A percentile compares a stretch with the other conserved stretches of the same genome.
Evolutionary conservation across 2,113 vertebrate genomes (phyloP).

Genomic region (Tiliqua scincoides): DNA sequence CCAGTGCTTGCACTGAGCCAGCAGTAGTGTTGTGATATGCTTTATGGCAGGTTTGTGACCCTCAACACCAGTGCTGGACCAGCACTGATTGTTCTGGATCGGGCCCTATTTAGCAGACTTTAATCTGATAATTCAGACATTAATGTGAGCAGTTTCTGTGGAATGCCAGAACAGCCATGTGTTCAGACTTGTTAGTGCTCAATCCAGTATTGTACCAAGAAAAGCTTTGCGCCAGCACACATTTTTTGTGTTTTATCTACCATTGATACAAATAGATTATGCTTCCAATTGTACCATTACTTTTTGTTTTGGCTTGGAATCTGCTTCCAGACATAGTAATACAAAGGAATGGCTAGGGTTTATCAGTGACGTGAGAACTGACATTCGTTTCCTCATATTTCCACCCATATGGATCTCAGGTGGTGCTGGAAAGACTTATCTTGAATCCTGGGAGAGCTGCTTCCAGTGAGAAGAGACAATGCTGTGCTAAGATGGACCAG

Average conservation of each 20-base stretch:
- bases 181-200: not conserved
- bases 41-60: no score
- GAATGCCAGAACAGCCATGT: not conserved
- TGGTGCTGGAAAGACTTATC: no score
- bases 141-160: not conserved
- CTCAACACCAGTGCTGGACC: no score
- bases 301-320: not conserved
- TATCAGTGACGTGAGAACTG: not conserved
- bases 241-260: not conserved
- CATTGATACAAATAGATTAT: slow-evolving; percentile 43
- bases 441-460: no score
- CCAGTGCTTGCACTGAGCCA: no score
- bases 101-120: not conserved
- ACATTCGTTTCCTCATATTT: no score
- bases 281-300: not conserved
- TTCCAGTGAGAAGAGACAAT: no score
- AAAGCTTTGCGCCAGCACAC: slow-evolving; percentile 3
- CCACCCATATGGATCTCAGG: no score
- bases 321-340: no score
- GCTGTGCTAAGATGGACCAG: no score
- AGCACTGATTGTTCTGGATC: no score
- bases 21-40: no score
- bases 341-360: not conserved
- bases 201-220: not conserved
- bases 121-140: not conserved